Evolutionary conservation across 2,888 invertebrate genomes (phyloP), one percentile per base, ranked within the genome.

Genomic region (Cheilosia pagana): DNA sequence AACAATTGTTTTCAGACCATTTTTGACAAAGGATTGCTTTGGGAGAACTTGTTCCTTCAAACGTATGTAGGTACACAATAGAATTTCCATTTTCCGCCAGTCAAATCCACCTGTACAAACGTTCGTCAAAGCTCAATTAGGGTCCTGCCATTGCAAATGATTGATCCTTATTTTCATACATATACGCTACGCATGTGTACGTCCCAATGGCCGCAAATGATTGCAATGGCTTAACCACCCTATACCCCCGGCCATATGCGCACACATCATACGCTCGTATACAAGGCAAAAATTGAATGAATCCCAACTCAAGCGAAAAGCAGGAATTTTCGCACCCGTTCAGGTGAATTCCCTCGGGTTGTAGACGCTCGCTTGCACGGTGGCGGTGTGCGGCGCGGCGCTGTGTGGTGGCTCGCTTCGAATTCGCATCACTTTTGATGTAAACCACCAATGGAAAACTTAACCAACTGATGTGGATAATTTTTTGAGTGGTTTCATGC

Each of bases 401-500:
- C 19, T 55, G 43, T 28, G 5, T 50, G 65, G 65, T 76, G 59
- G 59, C 28, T 35, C 35, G 21, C 53, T 63, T 82, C 62, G 41
- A 70, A 57, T 70, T 79, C 79, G 65, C 75, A 71, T 79, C 85
- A 81, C 81, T 81, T 81, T 81, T 81, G 81, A 85, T 81, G 81
- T 85, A 79, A 85, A 85, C 85, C 85, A 75, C 85, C 85, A 81
- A 85, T 81, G 68, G 81, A 85, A 85, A 76, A 85, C 81, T 81
- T 85, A 81, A 81, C 85, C 85, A 75, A 85, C 76, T 81, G 85
- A 85, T 85, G 85, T 81, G 85, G 81, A 85, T 85, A 85, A 85
- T 85, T 85, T 85, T 85, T 85, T 85, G 85, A 85, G 85, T 85
- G 85, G 85, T 85, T 85, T 81, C 45, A 62, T 52, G 50, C 21